Evolutionary conservation across 2,888 invertebrate species (phyloP), one percentile per base, ranked within the genome.

Genomic region (Ecliptopera silaceata): DNA sequence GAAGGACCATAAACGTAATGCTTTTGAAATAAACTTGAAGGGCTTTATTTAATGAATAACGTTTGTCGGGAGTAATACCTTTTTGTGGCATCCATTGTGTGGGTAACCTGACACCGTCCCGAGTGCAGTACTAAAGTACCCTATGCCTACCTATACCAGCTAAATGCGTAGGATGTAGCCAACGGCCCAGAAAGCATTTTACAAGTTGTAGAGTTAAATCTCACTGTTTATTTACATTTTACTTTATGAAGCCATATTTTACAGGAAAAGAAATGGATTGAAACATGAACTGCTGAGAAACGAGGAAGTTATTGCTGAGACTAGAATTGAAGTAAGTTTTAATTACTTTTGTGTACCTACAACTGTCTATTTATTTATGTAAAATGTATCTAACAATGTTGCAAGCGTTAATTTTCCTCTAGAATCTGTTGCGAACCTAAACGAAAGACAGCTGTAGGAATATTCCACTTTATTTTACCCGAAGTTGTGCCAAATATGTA

Each of bases 211-310:
- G 52, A 59, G 42, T 68, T 65, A 69, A 69, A 61, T 60, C 29
- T 57, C 61, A 63, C 49, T 47, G 66, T 69, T 71, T 67, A 68
- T 71, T 62, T 58, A 63, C 15, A 42, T 18, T 41, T 59, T 64
- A 61, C 61, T 36, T 46, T 45, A 57, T 11, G 46, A 39, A 44
- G 45, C 29, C 54, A 8, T 63, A 29, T 50, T 59, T 86, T 84
- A 50, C 84, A 91, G 91, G 64, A 86, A 88, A 70, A 79, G 83
- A 64, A 85, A 90, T 68, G 90, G 90, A 15, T 73, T 90, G 20
- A 91, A 91, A 68, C 91, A 91, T 64, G 89, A 90, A 63, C 75
- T 90, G 50, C 70, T 91, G 55, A 75, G 86, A 63, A 90, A 90
- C 59, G 91, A 91, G 69, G 90, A 89, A 62, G 79, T 78, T 53